A percentile compares a stretch with the other conserved stretches of the same genome.
Conservation (phyloP, 2,113 vertebrate genomes). For the Bolborhynchus lineola region DNA sequence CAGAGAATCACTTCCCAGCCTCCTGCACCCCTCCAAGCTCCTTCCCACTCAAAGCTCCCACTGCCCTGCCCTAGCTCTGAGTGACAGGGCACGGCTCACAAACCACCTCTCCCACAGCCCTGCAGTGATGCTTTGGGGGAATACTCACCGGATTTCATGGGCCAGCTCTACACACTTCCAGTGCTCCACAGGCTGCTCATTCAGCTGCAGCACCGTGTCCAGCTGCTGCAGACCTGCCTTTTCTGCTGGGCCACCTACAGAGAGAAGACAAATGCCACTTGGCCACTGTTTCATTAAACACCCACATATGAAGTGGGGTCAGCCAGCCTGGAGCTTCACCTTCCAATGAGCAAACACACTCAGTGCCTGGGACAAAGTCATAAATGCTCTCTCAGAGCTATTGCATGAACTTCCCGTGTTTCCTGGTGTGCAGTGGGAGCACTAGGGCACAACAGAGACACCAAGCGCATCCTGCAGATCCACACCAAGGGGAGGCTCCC, state of each 20-base stretch:
- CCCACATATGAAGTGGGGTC: not conserved
- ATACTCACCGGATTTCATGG: conserved; percentile 86
- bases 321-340: not conserved
- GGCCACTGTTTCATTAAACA: not conserved
- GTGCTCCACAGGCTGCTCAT: conserved; percentile 90
- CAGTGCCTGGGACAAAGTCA: not conserved
- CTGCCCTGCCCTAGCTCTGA: not conserved
- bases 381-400: not conserved
- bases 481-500: not conserved
- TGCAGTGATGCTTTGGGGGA: not conserved
- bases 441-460: not conserved
- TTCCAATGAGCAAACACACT: not conserved
- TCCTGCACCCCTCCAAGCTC: not conserved
- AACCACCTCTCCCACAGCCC: not conserved
- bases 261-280: not conserved
- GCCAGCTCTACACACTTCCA: conserved; percentile 96
- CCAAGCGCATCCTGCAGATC: not conserved
- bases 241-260: conserved; percentile 88
- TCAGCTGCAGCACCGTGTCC: conserved; percentile 90
- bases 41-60: not conserved
- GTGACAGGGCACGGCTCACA: not conserved
- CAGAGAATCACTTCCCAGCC: not conserved
- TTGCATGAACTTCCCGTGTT: fast-evolving
- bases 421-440: not conserved
- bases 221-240: conserved; percentile 89